Evolutionary conservation across 2,888 invertebrate genomes (phyloP).

Genomic region (Tetragonisca angustula): DNA sequence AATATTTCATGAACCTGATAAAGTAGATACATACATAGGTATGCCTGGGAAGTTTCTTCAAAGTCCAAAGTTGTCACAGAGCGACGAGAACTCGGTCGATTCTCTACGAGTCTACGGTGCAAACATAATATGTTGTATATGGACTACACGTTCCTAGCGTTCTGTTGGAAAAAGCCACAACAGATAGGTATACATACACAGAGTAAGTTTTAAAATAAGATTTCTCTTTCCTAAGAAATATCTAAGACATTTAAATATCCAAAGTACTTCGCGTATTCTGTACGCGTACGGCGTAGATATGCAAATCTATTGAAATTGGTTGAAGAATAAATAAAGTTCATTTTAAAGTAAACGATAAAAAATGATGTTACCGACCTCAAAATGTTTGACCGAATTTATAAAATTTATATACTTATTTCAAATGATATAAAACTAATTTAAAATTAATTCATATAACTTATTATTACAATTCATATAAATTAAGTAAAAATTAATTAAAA

Average conservation of each 20-base stretch:
- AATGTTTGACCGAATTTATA: not conserved
- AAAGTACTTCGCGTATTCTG: not conserved
- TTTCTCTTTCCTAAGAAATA: not conserved
- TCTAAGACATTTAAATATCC: not conserved
- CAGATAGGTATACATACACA: not conserved
- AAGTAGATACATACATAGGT: not conserved
- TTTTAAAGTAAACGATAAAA: not conserved
- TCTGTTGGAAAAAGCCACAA: not conserved
- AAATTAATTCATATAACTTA: too few relatives aligned
- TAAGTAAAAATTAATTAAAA: too few relatives aligned
- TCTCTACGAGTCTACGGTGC: not conserved
- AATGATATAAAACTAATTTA: too few relatives aligned
- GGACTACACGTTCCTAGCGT: not conserved
- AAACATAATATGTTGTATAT: not conserved
- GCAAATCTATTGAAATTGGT: not conserved
- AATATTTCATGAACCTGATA: not conserved
- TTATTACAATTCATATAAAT: too few relatives aligned
- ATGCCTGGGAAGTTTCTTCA: not conserved
- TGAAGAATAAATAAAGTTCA: not conserved
- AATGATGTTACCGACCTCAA: not conserved
- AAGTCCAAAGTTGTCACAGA: conserved; percentile 5
- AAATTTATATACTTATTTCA: too few relatives aligned
- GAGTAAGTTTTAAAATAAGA: not conserved
- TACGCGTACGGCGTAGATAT: not conserved
- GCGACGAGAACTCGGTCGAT: not conserved